Percentiles rank a stretch among this genome's conserved stretches.
These are phyloP conservation scores for Lydus trimaculatus DNA, from an alignment of 2,888 invertebrate species.

Conservation along the genomic window DNA sequence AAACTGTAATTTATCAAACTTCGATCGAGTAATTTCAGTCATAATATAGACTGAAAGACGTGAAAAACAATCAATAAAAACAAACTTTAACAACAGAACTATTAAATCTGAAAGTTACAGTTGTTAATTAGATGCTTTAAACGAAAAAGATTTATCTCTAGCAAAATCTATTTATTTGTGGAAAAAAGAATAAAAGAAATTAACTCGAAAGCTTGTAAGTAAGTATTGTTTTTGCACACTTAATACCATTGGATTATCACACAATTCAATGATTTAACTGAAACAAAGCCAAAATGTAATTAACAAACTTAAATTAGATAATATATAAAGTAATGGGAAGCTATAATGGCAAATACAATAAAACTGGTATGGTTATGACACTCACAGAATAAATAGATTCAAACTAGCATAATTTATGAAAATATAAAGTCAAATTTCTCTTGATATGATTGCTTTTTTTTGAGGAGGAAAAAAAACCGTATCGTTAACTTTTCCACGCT, in stretches of 20 bases:
- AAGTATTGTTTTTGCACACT: background rate
- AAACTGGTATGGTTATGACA: too few relatives aligned
- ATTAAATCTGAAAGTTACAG: background rate
- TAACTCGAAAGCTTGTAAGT: background rate
- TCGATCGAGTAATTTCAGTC: background rate
- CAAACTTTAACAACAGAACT: background rate
- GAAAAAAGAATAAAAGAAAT: background rate
- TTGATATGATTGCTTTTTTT: too few relatives aligned
- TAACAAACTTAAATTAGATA: too few relatives aligned
- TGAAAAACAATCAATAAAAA: background rate
- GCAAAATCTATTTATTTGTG: background rate
- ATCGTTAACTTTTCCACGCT: too few relatives aligned
- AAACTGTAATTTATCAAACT: background rate
- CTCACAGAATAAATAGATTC: too few relatives aligned
- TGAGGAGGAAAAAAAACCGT: too few relatives aligned
- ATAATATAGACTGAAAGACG: background rate
- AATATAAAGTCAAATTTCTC: too few relatives aligned
- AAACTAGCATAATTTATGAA: too few relatives aligned
- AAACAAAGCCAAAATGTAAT: background rate
- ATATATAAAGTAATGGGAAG: too few relatives aligned
- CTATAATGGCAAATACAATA: too few relatives aligned
- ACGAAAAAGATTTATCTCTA: background rate
- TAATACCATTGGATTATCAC: background rate
- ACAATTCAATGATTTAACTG: background rate
- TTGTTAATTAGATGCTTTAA: background rate